Conservation (phyloP, 53 echinoderm and acorn worm species). For the Apostichopus leukothele region DNA sequence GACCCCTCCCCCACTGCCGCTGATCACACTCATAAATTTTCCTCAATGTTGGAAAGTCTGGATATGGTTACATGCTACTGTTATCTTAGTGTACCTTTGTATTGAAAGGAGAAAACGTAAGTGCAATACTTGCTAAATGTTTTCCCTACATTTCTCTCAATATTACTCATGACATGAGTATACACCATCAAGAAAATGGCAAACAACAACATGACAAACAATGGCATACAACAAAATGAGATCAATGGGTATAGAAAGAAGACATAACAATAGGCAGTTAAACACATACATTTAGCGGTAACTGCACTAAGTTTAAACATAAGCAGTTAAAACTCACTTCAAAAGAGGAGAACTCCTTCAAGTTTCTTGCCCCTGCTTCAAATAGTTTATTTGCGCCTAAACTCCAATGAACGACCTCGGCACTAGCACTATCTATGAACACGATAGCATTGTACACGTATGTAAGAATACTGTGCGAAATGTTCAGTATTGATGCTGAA, state of each 20-base stretch:
- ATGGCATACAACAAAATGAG: no score
- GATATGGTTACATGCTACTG: no score
- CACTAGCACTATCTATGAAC: conserved; percentile 75
- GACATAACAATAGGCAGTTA: not conserved
- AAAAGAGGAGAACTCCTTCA: conserved; percentile 94
- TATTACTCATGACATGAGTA: no score
- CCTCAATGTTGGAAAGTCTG: no score
- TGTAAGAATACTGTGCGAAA: conserved; percentile 66
- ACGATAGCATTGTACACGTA: conserved; percentile 77
- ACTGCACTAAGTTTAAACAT: not conserved
- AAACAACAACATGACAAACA: no score
- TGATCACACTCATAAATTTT: no score
- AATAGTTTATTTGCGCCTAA: conserved; percentile 68
- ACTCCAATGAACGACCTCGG: conserved; percentile 90
- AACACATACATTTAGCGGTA: not conserved
- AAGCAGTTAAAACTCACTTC: conserved; percentile 58
- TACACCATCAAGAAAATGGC: no score
- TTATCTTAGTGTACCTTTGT: no score
- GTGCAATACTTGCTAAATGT: no score
- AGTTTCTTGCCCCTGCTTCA: conserved; percentile 68
- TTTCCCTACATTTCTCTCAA: no score
- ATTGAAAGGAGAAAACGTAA: no score
- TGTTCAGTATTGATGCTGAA: conserved; percentile 38
- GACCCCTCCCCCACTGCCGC: no score
- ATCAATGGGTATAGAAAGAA: not conserved